phyloP scores from a whole-genome alignment of 2,888 invertebrate genomes.

The Anticlea derivata region DNA sequence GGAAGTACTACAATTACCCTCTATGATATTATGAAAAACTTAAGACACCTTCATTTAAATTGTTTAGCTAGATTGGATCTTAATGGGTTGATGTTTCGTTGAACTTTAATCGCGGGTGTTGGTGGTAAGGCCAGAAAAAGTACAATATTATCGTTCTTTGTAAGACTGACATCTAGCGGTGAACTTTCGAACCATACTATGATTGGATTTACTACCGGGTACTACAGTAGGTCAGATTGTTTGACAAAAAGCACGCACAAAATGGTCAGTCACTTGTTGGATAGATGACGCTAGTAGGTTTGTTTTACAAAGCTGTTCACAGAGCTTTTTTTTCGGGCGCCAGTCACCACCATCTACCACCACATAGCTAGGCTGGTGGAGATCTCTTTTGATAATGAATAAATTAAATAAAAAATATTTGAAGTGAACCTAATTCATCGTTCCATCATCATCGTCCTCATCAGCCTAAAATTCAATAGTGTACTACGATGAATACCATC shows the following conservation, averaged over 20 bases:
- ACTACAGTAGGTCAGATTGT: too few species aligned
- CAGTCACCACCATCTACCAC: too few species aligned
- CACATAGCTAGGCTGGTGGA: too few species aligned
- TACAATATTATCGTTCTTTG: neutral
- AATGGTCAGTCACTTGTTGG: neutral
- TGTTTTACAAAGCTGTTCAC: neutral
- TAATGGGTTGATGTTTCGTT: slow-evolving; percentile 28
- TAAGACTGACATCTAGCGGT: slow-evolving; percentile 16
- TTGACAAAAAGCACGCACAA: neutral
- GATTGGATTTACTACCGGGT: neutral
- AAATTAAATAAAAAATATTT: too few species aligned
- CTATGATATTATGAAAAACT: slow-evolving; percentile 47
- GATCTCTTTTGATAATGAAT: too few species aligned
- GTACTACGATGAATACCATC: too few species aligned
- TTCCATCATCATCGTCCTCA: too few species aligned
- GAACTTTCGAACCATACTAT: neutral
- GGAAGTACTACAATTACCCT: slow-evolving; percentile 69
- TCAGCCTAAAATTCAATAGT: too few species aligned
- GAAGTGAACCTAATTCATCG: too few species aligned
- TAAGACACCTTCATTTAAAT: slow-evolving; percentile 33
- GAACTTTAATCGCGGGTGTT: slow-evolving; percentile 24
- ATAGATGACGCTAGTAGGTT: slow-evolving; percentile 18
- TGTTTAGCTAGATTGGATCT: slow-evolving; percentile 26
- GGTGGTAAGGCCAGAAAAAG: too few species aligned
- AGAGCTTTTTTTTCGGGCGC: too few species aligned